These are phyloP conservation scores for Drosophila nikananu DNA, from an alignment of 1,140 invertebrate species.

Conservation along the genomic window DNA sequence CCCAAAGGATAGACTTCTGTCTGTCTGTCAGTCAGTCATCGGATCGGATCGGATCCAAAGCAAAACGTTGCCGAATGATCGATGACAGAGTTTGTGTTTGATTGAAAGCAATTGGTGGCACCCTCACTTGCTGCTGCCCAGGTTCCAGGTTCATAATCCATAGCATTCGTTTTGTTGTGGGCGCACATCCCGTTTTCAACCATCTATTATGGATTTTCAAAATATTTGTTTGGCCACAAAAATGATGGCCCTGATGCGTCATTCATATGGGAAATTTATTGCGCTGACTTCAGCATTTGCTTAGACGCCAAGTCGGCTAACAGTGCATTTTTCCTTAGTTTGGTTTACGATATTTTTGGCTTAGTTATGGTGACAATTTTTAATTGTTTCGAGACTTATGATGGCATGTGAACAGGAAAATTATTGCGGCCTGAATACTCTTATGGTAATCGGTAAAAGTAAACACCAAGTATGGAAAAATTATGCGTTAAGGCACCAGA, in stretches of 20 bases:
- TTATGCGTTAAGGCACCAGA: background rate
- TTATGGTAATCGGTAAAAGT: background rate
- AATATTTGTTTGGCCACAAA: constrained; percentile 29
- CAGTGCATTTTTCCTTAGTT: constrained; percentile 50
- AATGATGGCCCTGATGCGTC: constrained; percentile 67
- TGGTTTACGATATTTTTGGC: constrained; percentile 39
- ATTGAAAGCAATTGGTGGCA: constrained; percentile 84
- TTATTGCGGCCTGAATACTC: background rate
- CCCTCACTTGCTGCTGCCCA: constrained; percentile 68
- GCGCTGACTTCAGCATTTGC: constrained; percentile 36
- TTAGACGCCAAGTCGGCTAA: constrained; percentile 36
- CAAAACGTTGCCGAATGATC: constrained; percentile 68
- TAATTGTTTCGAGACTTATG: constrained; percentile 43
- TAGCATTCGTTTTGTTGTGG: constrained; percentile 42
- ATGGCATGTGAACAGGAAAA: background rate
- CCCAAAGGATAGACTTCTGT: constrained; percentile 71
- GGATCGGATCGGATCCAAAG: constrained; percentile 41
- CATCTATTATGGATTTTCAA: constrained; percentile 5
- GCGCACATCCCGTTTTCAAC: constrained; percentile 36
- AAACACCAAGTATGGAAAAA: background rate
- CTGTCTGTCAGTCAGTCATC: constrained; percentile 38
- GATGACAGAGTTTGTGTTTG: constrained; percentile 83
- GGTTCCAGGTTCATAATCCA: constrained; percentile 11
- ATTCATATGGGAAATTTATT: constrained; percentile 68
- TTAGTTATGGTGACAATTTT: constrained; percentile 39